A percentile compares a stretch with the other conserved stretches of the same genome.
Conservation (phyloP, 2,113 vertebrate species). For the Camelus dromedarius region DNA sequence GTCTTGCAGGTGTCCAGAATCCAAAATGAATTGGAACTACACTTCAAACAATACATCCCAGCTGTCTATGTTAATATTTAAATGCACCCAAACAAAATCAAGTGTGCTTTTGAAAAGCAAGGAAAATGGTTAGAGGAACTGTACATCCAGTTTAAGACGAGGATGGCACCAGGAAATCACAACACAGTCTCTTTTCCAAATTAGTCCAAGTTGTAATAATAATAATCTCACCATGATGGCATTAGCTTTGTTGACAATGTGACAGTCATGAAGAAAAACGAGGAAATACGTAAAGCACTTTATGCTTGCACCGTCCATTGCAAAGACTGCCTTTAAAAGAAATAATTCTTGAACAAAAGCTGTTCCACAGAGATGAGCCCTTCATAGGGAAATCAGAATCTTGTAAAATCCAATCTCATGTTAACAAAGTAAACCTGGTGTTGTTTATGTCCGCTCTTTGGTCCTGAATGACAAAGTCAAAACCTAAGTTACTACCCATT, state of each 20-base stretch:
- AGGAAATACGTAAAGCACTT: background rate
- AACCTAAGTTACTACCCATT: background rate
- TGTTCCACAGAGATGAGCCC: background rate
- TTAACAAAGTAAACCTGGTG: background rate
- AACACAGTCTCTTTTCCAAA: slow-evolving; percentile 32
- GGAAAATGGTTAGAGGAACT: background rate
- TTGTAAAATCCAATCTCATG: background rate
- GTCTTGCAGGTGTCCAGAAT: slow-evolving; percentile 67
- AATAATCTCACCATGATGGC: background rate
- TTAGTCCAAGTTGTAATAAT: slow-evolving; percentile 49
- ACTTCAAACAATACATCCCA: slow-evolving; percentile 62
- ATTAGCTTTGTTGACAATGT: background rate
- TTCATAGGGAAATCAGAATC: background rate
- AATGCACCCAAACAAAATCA: slow-evolving; percentile 77
- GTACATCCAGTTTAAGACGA: slow-evolving; percentile 2
- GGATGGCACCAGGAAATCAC: background rate
- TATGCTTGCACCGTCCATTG: background rate
- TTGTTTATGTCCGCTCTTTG: background rate
- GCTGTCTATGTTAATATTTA: slow-evolving; percentile 62
- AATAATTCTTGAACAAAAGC: background rate
- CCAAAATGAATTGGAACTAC: slow-evolving; percentile 67
- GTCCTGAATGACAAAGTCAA: background rate
- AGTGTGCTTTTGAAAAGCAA: slow-evolving; percentile 39
- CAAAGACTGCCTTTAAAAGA: background rate
- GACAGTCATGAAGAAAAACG: background rate